A percentile compares a stretch with the other conserved stretches of the same genome.
These are phyloP conservation scores for Cyanoramphus novaezelandiae DNA, from an alignment of 2,113 vertebrate species.

Conservation along the genomic window DNA sequence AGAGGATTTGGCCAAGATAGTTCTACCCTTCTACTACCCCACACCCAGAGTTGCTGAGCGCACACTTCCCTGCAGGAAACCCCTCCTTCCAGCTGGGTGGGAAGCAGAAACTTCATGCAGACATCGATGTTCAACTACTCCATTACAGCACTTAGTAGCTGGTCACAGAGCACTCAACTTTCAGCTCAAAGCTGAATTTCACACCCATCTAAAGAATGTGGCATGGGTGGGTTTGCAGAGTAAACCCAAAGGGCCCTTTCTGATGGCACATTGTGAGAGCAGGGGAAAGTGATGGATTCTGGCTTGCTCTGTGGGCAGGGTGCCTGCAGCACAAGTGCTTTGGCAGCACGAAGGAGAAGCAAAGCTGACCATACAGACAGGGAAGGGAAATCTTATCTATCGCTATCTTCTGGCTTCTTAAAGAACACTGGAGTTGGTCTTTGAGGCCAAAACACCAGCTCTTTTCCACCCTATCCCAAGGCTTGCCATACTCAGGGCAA, in stretches of 20 bases:
- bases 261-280: fast-evolving
- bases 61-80: not conserved
- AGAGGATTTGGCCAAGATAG: not conserved
- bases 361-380: not conserved
- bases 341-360: not conserved
- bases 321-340: not conserved
- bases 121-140: not conserved
- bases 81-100: not conserved
- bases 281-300: too few species aligned
- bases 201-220: not conserved
- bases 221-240: not conserved
- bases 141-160: not conserved
- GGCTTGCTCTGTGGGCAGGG: not conserved
- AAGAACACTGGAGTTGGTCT: not conserved
- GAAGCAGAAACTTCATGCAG: not conserved
- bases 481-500: not conserved
- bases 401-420: not conserved
- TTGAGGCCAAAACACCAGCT: not conserved
- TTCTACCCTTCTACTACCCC: not conserved
- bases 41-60: not conserved
- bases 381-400: not conserved
- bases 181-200: not conserved
- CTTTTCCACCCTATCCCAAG: not conserved
- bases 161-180: not conserved
- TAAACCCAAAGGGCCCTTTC: not conserved